Conservation (phyloP, 1,140 invertebrate genomes). For the Macrotrachela quadricornifera region DNA sequence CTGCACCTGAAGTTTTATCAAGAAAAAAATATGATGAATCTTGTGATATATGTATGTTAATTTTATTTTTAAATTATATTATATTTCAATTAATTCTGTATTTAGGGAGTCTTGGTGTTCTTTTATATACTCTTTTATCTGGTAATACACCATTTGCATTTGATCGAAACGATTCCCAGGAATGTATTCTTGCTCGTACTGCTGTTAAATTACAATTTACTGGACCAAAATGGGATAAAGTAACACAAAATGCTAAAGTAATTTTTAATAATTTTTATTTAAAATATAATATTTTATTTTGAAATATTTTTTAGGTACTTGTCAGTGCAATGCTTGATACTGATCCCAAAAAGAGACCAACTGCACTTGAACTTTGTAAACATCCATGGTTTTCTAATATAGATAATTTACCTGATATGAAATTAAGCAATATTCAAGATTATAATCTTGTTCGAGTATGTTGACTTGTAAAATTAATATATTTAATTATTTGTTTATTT, state of each 20-base stretch:
- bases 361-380: conserved; percentile 56
- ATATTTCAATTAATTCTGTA: too few relatives aligned
- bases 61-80: too few relatives aligned
- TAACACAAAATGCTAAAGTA: conserved; percentile 59
- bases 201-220: conserved; percentile 60
- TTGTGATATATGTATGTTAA: conserved; percentile 63
- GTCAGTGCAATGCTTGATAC: conserved; percentile 76
- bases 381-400: conserved; percentile 50
- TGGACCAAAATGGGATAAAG: conserved; percentile 46
- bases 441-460: too few relatives aligned
- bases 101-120: conserved; percentile 60
- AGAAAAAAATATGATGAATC: conserved; percentile 89
- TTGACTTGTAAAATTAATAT: too few relatives aligned
- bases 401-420: conserved; percentile 22
- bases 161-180: conserved; percentile 66
- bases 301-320: conserved; percentile 39
- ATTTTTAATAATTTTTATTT: not conserved
- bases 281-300: conserved; percentile 2
- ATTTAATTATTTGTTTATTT: too few relatives aligned
- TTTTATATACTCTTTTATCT: conserved; percentile 89
- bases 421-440: conserved; percentile 10
- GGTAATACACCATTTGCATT: conserved; percentile 84
- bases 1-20: conserved; percentile 90
- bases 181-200: conserved; percentile 68
- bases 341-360: conserved; percentile 62